phyloP scores from a whole-genome alignment of 2,888 invertebrate species.

The Caenorhabditis sp. region DNA sequence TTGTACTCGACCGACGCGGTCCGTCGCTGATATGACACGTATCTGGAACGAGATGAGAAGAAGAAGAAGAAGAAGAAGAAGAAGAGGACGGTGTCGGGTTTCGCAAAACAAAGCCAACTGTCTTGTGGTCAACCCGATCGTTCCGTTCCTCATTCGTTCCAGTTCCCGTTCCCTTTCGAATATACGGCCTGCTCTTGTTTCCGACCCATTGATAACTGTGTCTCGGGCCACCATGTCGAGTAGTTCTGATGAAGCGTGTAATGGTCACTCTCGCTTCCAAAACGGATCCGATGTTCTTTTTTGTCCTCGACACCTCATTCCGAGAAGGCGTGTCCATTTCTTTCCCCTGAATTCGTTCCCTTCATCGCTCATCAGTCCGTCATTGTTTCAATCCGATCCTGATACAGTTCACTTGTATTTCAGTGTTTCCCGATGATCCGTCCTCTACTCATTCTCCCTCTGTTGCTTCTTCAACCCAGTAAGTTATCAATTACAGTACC shows the following conservation, averaged over 20 bases:
- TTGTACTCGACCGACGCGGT: conserved; percentile 41
- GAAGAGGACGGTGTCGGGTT: conserved; percentile 20
- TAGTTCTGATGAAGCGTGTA: conserved; percentile 3
- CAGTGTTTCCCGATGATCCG: conserved; percentile 15
- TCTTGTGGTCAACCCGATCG: conserved; percentile 29
- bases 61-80: too few relatives aligned
- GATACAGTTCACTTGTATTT: not conserved
- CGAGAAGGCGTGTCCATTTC: not conserved
- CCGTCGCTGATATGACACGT: conserved; percentile 51
- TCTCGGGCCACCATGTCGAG: not conserved
- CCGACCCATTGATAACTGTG: conserved; percentile 7
- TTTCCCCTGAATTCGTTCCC: not conserved
- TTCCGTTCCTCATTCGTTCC: conserved; percentile 27
- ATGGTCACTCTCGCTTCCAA: not conserved
- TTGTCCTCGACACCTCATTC: conserved; percentile 19
- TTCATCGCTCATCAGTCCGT: not conserved
- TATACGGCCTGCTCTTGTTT: not conserved
- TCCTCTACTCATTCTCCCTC: conserved; percentile 17
- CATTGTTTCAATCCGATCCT: not conserved
- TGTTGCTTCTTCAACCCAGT: conserved; percentile 39
- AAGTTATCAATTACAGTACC: too few relatives aligned
- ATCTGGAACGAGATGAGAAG: conserved; percentile 47
- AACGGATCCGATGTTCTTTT: conserved; percentile 3
- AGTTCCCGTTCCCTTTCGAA: not conserved
- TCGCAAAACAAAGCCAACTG: conserved; percentile 43